Conservation (phyloP, 2,113 vertebrate genomes). For the Petaurus breviceps region DNA sequence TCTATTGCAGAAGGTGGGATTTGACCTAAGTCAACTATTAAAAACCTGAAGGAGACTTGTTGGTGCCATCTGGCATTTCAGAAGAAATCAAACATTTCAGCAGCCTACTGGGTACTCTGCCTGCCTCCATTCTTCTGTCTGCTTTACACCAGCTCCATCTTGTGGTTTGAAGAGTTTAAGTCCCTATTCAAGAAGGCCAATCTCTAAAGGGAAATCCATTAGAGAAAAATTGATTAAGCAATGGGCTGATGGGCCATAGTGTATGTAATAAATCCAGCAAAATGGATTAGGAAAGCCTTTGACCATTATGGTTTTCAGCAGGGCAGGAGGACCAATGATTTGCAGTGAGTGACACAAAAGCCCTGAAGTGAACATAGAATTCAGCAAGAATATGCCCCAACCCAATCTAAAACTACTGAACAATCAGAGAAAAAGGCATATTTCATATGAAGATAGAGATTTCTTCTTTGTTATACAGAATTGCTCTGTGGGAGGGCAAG, state of each 20-base stretch:
- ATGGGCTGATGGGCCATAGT: not conserved
- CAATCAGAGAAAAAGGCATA: constrained; percentile 25
- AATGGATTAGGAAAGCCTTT: constrained; percentile 40
- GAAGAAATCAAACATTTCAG: not conserved
- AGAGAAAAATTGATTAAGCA: constrained; percentile 3
- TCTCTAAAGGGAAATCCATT: constrained; percentile 42
- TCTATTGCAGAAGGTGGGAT: not conserved
- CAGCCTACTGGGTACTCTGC: not conserved
- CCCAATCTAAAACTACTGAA: constrained; percentile 2
- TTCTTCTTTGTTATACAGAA: not conserved
- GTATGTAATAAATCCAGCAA: not conserved
- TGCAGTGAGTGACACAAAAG: not conserved
- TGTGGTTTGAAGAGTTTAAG: constrained; percentile 65
- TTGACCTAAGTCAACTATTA: not conserved
- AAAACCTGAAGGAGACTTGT: not conserved
- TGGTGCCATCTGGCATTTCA: not conserved
- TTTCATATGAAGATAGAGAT: not conserved
- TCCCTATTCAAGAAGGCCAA: not conserved
- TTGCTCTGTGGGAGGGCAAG: not conserved
- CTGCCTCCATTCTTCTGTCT: not conserved
- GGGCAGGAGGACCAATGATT: constrained; percentile 51
- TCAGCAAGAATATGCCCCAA: not conserved
- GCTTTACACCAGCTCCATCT: constrained; percentile 72
- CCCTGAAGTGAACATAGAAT: constrained; percentile 28
- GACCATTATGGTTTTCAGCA: constrained; percentile 38